Base-by-base conservation (phyloP, 2,797 vertebrate species). In the Pangasius sanitwongsei region DNA sequence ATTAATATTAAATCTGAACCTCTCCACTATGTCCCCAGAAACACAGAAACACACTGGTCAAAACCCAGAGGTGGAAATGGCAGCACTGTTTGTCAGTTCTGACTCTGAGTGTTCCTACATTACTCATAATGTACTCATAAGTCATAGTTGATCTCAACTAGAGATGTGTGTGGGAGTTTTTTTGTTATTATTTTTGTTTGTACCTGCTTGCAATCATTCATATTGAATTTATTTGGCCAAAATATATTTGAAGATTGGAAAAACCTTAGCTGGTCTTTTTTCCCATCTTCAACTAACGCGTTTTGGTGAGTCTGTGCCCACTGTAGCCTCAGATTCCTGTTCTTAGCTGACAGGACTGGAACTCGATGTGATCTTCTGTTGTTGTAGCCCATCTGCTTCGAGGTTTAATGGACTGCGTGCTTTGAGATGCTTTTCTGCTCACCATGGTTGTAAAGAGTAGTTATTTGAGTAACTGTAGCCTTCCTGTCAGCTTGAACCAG, bases 341-440 rank as follows among this genome's bases (percentile, higher is more conserved):
- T 41, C n/a, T 23, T 72, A 41, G 28, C 48, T n/a, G 11, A n/a
- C 13, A 53, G 2, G 44, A n/a, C 48, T n/a, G 48, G 28, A 77
- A 50, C 48, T 15, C 3, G 1, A 34, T 31, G n/a, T 57, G 50
- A 23, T 82, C 20, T 50, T 78, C 48, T 55, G 28, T 31, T 59
- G 55, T 34, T 81, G 31, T 57, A 81, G 50, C 18, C 31, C 53
- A 57, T 25, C 16, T 37, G 50, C 48, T 55, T 55, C 4, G 34
- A 9, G 8, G 28, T 81, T 81, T 57, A 37, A 34, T 34, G 7
- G 13, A 82, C 34, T 59, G 2, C 15, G 34, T 83, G 57, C 55
- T 82, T 83, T 83, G 34, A 63, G 57, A 83, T 83, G 57, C 37
- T 83, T 44, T 83, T 61, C 34, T 61, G 34, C 34, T 83, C 57